A percentile compares a stretch with the other conserved stretches of the same genome.
Conservation (phyloP, 2,113 vertebrate species). For the Perognathus longimembris region DNA sequence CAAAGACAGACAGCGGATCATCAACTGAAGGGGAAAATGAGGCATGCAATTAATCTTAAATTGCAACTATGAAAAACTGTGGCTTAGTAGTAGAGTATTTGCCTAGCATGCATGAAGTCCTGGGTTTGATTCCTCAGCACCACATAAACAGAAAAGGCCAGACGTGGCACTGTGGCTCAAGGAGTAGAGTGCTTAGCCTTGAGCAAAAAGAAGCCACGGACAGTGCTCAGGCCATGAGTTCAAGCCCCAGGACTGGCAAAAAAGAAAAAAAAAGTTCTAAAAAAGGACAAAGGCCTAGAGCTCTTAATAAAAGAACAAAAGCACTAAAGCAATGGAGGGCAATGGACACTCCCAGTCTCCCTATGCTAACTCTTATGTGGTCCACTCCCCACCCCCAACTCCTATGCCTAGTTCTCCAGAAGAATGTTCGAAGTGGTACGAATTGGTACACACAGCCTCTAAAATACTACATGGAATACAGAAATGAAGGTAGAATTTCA, state of each 20-base stretch:
- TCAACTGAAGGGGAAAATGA: conserved; percentile 85
- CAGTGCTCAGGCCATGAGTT: too few species aligned
- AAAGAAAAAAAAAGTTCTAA: not conserved
- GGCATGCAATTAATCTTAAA: not conserved
- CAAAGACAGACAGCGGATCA: conserved; percentile 91
- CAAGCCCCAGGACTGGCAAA: too few species aligned
- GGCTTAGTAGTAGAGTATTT: too few species aligned
- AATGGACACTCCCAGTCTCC: not conserved
- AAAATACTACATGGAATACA: not conserved
- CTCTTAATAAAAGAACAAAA: not conserved
- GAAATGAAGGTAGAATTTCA: not conserved
- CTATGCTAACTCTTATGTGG: not conserved
- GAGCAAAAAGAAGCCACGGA: too few species aligned
- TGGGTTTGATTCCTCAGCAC: too few species aligned
- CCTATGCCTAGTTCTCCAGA: not conserved
- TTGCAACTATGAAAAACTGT: not conserved
- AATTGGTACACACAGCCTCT: not conserved
- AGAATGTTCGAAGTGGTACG: not conserved
- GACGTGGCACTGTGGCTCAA: too few species aligned
- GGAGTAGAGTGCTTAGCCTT: too few species aligned
- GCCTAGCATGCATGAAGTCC: too few species aligned
- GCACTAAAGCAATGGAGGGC: not conserved
- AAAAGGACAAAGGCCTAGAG: conserved; percentile 28
- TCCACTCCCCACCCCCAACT: not conserved
- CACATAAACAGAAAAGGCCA: too few species aligned